These are phyloP conservation scores for Chloebia gouldiae DNA, from an alignment of 2,113 vertebrate species.

Conservation along the genomic window DNA sequence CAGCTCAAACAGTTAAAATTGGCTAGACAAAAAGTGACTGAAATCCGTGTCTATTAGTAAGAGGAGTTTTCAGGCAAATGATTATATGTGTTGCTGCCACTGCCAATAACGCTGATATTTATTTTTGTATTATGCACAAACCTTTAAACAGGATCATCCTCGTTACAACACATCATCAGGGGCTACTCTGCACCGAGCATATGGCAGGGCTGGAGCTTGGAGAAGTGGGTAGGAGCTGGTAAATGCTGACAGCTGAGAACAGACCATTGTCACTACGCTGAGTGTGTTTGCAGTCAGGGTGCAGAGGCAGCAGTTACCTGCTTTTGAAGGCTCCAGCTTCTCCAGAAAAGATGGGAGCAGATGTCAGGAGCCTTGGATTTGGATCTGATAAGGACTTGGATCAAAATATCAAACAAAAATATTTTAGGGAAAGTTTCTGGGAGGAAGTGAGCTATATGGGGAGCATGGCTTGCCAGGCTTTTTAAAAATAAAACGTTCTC, in stretches of 20 bases:
- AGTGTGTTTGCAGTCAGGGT: background rate
- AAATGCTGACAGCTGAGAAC: background rate
- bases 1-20: constrained; percentile 39
- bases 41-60: background rate
- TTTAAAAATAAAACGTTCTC: constrained; percentile 67
- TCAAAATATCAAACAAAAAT: constrained; percentile 66
- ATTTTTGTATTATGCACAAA: background rate
- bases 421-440: constrained; percentile 64
- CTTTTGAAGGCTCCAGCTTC: background rate
- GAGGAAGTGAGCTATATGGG: constrained; percentile 60
- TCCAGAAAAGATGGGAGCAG: constrained; percentile 31
- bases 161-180: constrained; percentile 9
- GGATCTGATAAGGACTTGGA: constrained; percentile 50
- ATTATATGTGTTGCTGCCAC: background rate
- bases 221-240: constrained; percentile 13
- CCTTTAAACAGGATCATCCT: background rate
- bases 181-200: constrained; percentile 12
- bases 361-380: constrained; percentile 38
- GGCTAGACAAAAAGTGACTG: constrained; percentile 30
- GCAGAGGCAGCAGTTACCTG: constrained; percentile 38
- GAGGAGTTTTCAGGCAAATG: background rate
- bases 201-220: background rate
- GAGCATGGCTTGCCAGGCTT: constrained; percentile 61
- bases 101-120: background rate
- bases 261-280: background rate